Percentiles rank a stretch among this genome's conserved stretches.
These are phyloP conservation scores for Anoplolepis gracilipes DNA, from an alignment of 1,140 invertebrate genomes.

Conservation along the genomic window DNA sequence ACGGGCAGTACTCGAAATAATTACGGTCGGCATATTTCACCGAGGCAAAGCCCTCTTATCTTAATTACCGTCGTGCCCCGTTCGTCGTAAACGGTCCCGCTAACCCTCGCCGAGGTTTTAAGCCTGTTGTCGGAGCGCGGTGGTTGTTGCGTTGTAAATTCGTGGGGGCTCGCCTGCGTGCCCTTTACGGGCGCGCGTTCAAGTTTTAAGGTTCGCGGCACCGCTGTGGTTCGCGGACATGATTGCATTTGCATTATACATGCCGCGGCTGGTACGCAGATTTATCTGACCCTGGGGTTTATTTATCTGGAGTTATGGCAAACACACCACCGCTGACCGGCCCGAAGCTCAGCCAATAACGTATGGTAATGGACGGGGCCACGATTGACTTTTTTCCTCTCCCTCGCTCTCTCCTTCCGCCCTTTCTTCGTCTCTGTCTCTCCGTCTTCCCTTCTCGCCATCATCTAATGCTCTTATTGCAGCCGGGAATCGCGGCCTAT, in stretches of 20 bases:
- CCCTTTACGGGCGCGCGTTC: conserved; percentile 69
- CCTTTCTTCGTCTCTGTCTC: conserved; percentile 15
- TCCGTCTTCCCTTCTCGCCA: neutral
- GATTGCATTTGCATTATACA: conserved; percentile 84
- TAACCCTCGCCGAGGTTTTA: conserved; percentile 28
- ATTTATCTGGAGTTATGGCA: conserved; percentile 84
- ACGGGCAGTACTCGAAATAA: conserved; percentile 36
- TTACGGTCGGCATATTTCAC: conserved; percentile 41
- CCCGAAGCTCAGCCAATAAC: conserved; percentile 81
- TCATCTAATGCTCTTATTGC: conserved; percentile 69
- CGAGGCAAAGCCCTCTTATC: conserved; percentile 59
- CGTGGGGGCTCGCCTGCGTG: conserved; percentile 70
- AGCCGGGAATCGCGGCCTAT: conserved; percentile 68
- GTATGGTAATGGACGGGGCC: conserved; percentile 81
- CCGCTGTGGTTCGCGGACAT: conserved; percentile 77
- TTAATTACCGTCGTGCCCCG: conserved; percentile 54
- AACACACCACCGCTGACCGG: conserved; percentile 77
- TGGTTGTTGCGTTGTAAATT: conserved; percentile 68
- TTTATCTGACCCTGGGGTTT: conserved; percentile 81
- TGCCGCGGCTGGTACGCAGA: conserved; percentile 79
- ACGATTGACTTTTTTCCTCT: conserved; percentile 79
- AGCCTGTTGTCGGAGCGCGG: conserved; percentile 51
- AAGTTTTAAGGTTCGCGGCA: conserved; percentile 74
- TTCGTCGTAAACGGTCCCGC: conserved; percentile 40
- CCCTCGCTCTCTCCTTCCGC: conserved; percentile 56